Percentiles rank a stretch among this genome's conserved stretches.
These are phyloP conservation scores for Odocoileus virginianus DNA, from an alignment of 2,113 vertebrate species.

Conservation along the genomic window DNA sequence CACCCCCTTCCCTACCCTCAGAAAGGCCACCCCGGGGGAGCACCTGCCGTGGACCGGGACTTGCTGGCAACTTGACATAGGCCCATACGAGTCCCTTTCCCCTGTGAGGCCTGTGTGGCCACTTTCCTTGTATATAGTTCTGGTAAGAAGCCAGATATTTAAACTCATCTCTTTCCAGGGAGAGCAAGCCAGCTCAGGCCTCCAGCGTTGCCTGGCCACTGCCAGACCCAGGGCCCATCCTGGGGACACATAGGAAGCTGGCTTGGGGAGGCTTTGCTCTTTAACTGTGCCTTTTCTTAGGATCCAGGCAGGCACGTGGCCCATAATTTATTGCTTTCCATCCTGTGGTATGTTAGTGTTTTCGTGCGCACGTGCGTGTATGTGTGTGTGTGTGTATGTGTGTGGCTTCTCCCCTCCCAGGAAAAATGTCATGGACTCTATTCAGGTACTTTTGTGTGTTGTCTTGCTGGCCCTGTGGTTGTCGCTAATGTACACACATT, in stretches of 20 bases:
- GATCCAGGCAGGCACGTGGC: neutral
- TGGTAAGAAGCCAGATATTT: conserved; percentile 35
- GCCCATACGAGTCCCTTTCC: neutral
- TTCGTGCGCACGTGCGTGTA: accelerated
- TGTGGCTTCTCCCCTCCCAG: neutral
- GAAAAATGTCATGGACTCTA: conserved; percentile 20
- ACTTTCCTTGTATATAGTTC: conserved; percentile 33
- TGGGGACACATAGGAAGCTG: neutral
- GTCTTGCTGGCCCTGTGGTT: conserved; percentile 4
- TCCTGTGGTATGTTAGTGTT: conserved; percentile 4
- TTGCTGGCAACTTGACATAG: neutral
- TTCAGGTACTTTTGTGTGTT: conserved; percentile 60
- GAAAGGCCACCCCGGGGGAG: neutral
- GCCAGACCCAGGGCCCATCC: neutral
- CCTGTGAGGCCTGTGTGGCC: neutral
- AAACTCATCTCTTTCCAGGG: conserved; percentile 42
- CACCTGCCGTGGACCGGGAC: neutral
- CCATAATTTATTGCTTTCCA: conserved; percentile 74
- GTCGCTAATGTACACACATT: conserved; percentile 65
- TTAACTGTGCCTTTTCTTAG: neutral
- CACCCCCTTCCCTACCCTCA: neutral
- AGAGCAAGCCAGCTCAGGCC: neutral
- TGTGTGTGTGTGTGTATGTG: neutral
- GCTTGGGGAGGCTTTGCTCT: neutral
- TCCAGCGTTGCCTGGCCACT: neutral